Base-by-base conservation (phyloP, 2,888 invertebrate genomes). In the Dione vanillae region DNA sequence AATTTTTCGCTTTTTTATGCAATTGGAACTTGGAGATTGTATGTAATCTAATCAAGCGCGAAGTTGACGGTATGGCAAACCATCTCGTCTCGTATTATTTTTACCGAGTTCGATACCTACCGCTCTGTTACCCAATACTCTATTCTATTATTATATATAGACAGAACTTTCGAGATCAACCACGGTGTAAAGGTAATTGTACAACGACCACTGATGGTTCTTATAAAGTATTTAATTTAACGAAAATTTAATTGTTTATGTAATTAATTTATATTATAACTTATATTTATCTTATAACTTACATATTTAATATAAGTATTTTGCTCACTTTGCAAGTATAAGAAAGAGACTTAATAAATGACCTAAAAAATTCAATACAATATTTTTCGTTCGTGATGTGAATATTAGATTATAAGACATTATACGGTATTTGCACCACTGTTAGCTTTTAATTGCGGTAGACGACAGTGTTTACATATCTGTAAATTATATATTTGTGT, bases 1-100 rank as follows among this genome's bases (percentile, higher is more conserved):
- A 88, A 89, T 91, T 90, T 88, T 89, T 88, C 88, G 87, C 85
- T 88, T 84, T 87, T 88, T 69, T 90, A 90, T 87, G 87, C 88
- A 88, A 88, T 86, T 86, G 86, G 83, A 81, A 79, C 83, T 85
- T 41, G 87, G 86, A 85, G 85, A 87, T 86, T 85, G 75, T 65
- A 71, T 71, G 76, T 77, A 78, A 79, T 80, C 74, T 76, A 80
- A 82, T 81, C 78, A 77, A 76, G 75, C 75, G 79, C 76, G 74
- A 75, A 76, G 74, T 67, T 72, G 69, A 68, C 54, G 69, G 67
- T 59, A 67, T 74, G 72, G 56, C 67, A 65, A 66, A 52, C 43
- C 49, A 19, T 49, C 62, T 49, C 49, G 37, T 40, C 64, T 64
- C 37, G 43, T 64, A 37, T 69, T 66, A 66, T 65, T 56, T 67